phyloP scores from a whole-genome alignment of 2,888 invertebrate species.

The Dilophus febrilis region DNA sequence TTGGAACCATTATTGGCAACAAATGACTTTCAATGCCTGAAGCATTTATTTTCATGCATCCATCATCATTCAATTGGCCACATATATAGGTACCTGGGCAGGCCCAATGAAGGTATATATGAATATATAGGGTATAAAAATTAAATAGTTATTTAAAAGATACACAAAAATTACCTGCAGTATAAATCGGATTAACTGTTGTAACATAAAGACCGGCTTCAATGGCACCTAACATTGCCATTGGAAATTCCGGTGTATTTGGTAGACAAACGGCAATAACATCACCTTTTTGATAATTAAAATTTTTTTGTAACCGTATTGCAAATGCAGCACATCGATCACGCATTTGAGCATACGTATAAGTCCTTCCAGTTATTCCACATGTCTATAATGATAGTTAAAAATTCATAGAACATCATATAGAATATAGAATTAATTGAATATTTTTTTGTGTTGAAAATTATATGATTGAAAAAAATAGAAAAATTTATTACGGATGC shows the following conservation, averaged over 20 bases:
- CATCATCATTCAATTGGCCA: background rate
- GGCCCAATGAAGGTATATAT: too few relatives aligned
- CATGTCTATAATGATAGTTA: too few relatives aligned
- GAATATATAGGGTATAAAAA: background rate
- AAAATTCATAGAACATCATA: too few relatives aligned
- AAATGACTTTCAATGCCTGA: background rate
- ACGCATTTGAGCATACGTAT: slow-evolving; percentile 50
- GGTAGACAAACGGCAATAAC: slow-evolving; percentile 53
- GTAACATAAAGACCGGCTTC: slow-evolving; percentile 54
- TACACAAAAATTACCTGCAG: slow-evolving; percentile 32
- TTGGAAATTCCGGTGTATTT: slow-evolving; percentile 57
- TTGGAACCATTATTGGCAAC: background rate
- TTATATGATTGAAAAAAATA: background rate
- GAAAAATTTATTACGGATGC: slow-evolving; percentile 33
- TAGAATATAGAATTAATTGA: too few relatives aligned
- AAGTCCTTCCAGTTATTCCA: slow-evolving; percentile 49
- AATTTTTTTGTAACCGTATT: slow-evolving; percentile 44
- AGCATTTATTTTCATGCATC: background rate
- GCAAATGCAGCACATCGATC: slow-evolving; percentile 47
- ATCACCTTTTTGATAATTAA: slow-evolving; percentile 47
- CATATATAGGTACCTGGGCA: too few relatives aligned
- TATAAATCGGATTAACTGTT: slow-evolving; percentile 59
- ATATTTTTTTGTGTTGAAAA: background rate
- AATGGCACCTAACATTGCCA: slow-evolving; percentile 45
- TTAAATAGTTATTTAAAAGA: background rate